phyloP scores from a whole-genome alignment of 64 coral and sea anemone genomes.

The Porites australiensis region DNA sequence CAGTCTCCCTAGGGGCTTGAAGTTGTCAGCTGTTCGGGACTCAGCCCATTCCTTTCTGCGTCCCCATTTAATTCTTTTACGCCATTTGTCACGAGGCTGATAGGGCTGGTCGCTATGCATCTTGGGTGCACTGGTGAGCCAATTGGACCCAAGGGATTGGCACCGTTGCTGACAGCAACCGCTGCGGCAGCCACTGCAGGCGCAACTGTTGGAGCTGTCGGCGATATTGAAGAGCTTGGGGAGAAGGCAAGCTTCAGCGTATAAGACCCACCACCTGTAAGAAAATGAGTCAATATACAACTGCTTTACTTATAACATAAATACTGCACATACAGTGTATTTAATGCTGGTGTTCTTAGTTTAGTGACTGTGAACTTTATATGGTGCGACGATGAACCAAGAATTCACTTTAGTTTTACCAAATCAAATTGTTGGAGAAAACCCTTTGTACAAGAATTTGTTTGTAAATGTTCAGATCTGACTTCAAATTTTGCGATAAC shows the following conservation, averaged over 20 bases:
- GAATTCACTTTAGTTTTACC: too few relatives aligned
- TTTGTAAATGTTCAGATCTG: too few relatives aligned
- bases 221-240: slow-evolving; percentile 96
- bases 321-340: too few relatives aligned
- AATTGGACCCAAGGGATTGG: slow-evolving; percentile 72
- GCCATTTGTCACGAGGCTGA: slow-evolving; percentile 81
- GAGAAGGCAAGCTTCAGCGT: slow-evolving; percentile 98
- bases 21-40: slow-evolving; percentile 58
- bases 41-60: slow-evolving; percentile 67
- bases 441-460: too few relatives aligned
- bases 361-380: too few relatives aligned
- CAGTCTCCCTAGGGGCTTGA: slow-evolving; percentile 48
- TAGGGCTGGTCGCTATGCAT: slow-evolving; percentile 52
- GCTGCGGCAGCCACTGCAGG: slow-evolving; percentile 97
- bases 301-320: too few relatives aligned
- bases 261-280: slow-evolving; percentile 90
- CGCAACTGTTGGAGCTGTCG: slow-evolving; percentile 97
- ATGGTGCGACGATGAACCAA: too few relatives aligned
- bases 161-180: slow-evolving; percentile 80
- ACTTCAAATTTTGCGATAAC: too few relatives aligned
- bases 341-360: too few relatives aligned
- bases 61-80: slow-evolving; percentile 89
- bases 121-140: slow-evolving; percentile 71
- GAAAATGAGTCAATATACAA: neutral
- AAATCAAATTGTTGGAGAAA: too few relatives aligned